These are phyloP conservation scores for Bradypodion ventrale DNA, from an alignment of 2,797 vertebrate species.

Conservation along the genomic window DNA sequence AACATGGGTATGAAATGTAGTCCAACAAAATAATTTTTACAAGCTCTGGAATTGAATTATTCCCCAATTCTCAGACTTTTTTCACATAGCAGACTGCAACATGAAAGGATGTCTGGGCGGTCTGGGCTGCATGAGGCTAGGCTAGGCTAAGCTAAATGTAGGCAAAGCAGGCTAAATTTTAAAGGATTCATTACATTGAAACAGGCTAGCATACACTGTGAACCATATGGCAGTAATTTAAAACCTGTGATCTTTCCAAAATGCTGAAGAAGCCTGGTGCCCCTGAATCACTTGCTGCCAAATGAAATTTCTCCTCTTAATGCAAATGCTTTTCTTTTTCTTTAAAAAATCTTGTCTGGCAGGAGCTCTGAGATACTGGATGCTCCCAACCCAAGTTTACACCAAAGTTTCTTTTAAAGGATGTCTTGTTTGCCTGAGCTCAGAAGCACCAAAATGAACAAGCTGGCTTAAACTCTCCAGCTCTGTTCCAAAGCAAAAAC, in stretches of 20 bases:
- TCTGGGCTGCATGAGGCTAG: too few species aligned
- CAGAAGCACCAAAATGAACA: slow-evolving; percentile 23
- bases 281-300: slow-evolving; percentile 9
- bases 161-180: not conserved
- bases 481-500: slow-evolving; percentile 37
- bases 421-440: slow-evolving; percentile 57
- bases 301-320: slow-evolving; percentile 28
- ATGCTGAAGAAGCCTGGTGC: slow-evolving; percentile 18
- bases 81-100: not conserved
- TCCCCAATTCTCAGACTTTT: too few species aligned
- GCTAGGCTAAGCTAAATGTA: not conserved
- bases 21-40: too few species aligned
- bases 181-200: not conserved
- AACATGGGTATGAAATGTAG: too few species aligned
- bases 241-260: not conserved
- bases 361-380: slow-evolving; percentile 27
- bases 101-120: not conserved
- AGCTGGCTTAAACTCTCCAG: slow-evolving; percentile 48
- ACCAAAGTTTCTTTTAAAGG: slow-evolving; percentile 56
- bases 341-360: slow-evolving; percentile 34
- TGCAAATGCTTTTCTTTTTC: slow-evolving; percentile 47
- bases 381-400: slow-evolving; percentile 29
- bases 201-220: slow-evolving; percentile 40
- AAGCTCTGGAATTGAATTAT: too few species aligned
- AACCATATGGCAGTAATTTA: not conserved